Percentiles rank a stretch among this genome's conserved stretches.
Evolutionary conservation across 2,797 vertebrate species (phyloP).

Genomic region (Morelia viridis): DNA sequence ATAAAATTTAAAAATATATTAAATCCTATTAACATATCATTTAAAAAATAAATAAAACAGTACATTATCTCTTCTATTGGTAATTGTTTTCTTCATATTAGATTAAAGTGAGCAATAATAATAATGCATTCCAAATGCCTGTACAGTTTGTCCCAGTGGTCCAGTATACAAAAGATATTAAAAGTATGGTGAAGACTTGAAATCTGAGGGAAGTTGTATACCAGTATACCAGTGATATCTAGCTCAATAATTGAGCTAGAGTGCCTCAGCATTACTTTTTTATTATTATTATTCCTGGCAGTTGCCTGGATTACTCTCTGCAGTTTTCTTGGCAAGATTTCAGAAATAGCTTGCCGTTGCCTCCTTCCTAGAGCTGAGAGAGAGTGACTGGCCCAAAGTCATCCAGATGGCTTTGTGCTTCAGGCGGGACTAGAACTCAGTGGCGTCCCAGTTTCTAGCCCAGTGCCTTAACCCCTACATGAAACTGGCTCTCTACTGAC

Average conservation of each 20-base stretch:
- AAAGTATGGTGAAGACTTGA: not conserved
- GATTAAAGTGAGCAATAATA: not conserved
- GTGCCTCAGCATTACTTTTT: not conserved
- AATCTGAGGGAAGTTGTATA: not conserved
- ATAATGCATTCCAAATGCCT: not conserved
- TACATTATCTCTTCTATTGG: not conserved
- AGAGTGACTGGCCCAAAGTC: not conserved
- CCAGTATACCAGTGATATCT: not conserved
- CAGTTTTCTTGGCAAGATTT: not conserved
- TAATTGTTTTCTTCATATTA: not conserved
- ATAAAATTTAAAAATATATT: not conserved
- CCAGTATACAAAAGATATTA: not conserved
- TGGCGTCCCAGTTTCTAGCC: too few species aligned
- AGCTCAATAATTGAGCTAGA: not conserved
- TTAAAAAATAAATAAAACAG: not conserved
- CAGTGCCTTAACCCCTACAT: not conserved
- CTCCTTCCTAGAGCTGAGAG: not conserved
- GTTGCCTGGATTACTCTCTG: not conserved
- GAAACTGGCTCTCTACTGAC: not conserved
- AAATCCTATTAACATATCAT: not conserved
- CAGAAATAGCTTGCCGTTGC: not conserved
- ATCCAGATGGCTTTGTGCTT: not conserved
- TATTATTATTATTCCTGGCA: not conserved
- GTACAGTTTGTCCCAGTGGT: not conserved
- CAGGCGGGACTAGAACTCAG: not conserved